These are phyloP conservation scores for Tetraneura akinire DNA, from an alignment of 1,140 invertebrate genomes.

Conservation along the genomic window DNA sequence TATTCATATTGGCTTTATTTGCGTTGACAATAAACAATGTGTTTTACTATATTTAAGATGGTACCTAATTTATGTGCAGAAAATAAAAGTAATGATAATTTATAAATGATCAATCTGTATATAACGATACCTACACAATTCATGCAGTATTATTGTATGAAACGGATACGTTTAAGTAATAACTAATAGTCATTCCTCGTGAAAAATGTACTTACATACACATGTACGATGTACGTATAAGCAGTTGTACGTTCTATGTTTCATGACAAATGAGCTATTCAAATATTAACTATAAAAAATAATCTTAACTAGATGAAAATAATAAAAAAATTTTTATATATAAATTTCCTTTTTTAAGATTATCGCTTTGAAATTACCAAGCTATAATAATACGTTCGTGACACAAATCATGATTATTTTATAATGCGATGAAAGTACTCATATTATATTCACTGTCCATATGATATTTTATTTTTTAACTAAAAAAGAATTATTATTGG, in stretches of 20 bases:
- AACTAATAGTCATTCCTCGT: background rate
- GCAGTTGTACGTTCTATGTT: background rate
- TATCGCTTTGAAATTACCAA: background rate
- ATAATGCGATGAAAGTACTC: too few species aligned
- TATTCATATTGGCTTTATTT: background rate
- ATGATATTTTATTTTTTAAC: too few species aligned
- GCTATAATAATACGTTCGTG: background rate
- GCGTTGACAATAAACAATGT: background rate
- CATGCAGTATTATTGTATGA: slow-evolving; percentile 1
- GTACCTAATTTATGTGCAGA: background rate
- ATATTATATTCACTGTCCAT: too few species aligned
- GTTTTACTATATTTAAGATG: background rate
- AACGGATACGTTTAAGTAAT: background rate
- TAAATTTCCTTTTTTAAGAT: background rate
- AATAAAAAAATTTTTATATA: background rate
- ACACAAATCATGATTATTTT: slow-evolving; percentile 25
- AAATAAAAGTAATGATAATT: background rate
- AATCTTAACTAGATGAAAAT: background rate
- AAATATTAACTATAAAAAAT: background rate
- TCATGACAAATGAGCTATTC: background rate
- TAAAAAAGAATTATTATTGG: too few species aligned
- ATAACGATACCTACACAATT: background rate
- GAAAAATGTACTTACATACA: background rate
- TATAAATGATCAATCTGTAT: background rate
- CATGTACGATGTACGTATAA: background rate